These are phyloP conservation scores for Sigmodon hispidus DNA, from an alignment of 2,113 vertebrate genomes.

Conservation along the genomic window DNA sequence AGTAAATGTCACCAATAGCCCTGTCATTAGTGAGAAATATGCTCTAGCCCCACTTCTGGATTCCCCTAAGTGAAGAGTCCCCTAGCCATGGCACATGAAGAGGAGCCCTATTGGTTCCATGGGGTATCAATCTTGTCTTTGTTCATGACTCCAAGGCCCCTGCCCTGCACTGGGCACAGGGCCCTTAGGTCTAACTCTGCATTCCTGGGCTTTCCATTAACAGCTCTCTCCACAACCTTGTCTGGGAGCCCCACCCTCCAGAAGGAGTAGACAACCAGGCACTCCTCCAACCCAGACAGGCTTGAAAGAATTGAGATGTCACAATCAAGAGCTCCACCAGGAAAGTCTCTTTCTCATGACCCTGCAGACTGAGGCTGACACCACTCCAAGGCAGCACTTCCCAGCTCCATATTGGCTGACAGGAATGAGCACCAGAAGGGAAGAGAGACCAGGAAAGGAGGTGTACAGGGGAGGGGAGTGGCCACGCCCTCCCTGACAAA, in stretches of 20 bases:
- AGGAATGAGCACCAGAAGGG: neutral
- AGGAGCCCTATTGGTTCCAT: neutral
- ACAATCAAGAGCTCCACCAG: neutral
- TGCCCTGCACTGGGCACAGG: too few relatives aligned
- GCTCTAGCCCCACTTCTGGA: neutral
- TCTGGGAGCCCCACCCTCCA: neutral
- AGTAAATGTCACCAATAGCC: neutral
- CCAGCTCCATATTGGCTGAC: neutral
- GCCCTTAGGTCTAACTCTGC: neutral
- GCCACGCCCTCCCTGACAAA: neutral
- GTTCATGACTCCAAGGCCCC: neutral
- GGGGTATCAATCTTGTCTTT: neutral
- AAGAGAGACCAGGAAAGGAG: neutral
- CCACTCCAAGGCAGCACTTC: neutral
- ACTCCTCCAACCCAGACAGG: neutral
- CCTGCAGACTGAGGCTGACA: accelerated
- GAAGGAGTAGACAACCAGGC: neutral
- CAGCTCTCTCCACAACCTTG: neutral
- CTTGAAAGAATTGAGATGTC: neutral
- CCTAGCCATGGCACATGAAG: neutral
- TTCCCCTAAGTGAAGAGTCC: neutral
- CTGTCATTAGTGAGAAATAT: neutral
- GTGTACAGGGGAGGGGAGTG: accelerated
- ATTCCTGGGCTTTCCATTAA: neutral
- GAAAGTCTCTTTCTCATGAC: neutral